Evolutionary conservation across 2,888 invertebrate genomes (phyloP).

Genomic region (Cryptus armator): DNA sequence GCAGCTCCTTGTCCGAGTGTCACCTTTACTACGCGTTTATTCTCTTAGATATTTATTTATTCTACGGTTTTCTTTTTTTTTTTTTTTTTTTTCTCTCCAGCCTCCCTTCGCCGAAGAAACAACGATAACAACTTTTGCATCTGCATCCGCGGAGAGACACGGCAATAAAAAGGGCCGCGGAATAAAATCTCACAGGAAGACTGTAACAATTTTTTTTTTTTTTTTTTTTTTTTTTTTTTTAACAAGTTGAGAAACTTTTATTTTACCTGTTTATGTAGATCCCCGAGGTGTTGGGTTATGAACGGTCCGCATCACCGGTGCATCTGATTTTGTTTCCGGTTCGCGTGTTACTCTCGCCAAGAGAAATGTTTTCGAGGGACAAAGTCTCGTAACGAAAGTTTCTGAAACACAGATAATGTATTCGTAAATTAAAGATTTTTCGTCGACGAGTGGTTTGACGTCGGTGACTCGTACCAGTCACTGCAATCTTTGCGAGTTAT

Average conservation of each 20-base stretch:
- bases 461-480: not conserved
- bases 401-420: conserved; percentile 48
- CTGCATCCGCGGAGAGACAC: conserved; percentile 16
- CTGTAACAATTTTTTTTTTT: not conserved
- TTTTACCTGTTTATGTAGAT: conserved; percentile 42
- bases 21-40: conserved; percentile 53
- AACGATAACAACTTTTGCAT: conserved; percentile 61
- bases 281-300: conserved; percentile 4
- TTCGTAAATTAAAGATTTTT: conserved; percentile 15
- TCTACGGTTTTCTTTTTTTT: conserved; percentile 15
- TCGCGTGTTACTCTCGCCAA: not conserved
- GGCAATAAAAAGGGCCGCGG: conserved; percentile 34
- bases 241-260: conserved; percentile 57
- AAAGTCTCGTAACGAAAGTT: conserved; percentile 31
- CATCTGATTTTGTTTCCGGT: not conserved
- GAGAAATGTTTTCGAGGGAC: conserved; percentile 7
- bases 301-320: conserved; percentile 2
- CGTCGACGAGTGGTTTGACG: not conserved
- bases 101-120: conserved; percentile 12
- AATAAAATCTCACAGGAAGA: conserved; percentile 15
- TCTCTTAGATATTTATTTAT: conserved; percentile 50
- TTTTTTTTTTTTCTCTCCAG: conserved; percentile 39
- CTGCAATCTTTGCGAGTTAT: not conserved
- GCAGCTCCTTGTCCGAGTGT: conserved; percentile 34
- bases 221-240: conserved; percentile 31